Conservation (phyloP, 2,797 vertebrate species). For the Acanthurus leucopareius region DNA sequence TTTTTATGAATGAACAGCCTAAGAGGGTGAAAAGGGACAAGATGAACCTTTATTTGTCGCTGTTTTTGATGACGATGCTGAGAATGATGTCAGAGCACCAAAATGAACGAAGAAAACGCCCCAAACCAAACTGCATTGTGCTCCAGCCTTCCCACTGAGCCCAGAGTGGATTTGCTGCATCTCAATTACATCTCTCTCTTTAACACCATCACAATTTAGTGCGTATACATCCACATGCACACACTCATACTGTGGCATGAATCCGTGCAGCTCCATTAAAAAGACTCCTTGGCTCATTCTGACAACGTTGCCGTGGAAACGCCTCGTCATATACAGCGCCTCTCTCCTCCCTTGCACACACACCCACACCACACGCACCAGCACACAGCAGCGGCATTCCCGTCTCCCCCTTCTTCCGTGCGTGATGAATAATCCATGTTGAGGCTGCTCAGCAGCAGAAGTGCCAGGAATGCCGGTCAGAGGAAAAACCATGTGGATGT, state of each 20-base stretch:
- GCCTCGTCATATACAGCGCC: slow-evolving; percentile 60
- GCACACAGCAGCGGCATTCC: slow-evolving; percentile 64
- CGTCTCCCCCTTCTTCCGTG: slow-evolving; percentile 45
- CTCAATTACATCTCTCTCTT: not conserved
- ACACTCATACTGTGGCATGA: slow-evolving; percentile 36
- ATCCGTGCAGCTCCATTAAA: slow-evolving; percentile 51
- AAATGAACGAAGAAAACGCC: not conserved
- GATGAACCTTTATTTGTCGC: slow-evolving; percentile 30
- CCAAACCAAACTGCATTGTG: not conserved
- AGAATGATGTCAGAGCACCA: slow-evolving; percentile 27
- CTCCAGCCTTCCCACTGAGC: not conserved
- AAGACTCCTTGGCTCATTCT: slow-evolving; percentile 56
- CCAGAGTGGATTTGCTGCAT: not conserved
- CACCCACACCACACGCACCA: slow-evolving; percentile 54
- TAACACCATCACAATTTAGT: slow-evolving; percentile 28
- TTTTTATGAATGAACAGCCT: slow-evolving; percentile 71
- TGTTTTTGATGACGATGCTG: slow-evolving; percentile 12
- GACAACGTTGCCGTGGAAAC: slow-evolving; percentile 81
- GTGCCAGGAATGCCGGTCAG: slow-evolving; percentile 54
- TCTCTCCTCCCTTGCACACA: slow-evolving; percentile 59
- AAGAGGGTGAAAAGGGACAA: slow-evolving; percentile 40
- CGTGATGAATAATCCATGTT: slow-evolving; percentile 75
- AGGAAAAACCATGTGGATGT: slow-evolving; percentile 54
- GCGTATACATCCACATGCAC: slow-evolving; percentile 7
- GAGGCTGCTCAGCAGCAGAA: slow-evolving; percentile 65